A percentile compares a stretch with the other conserved stretches of the same genome.
Evolutionary conservation across 2,113 vertebrate species (phyloP).

Genomic region (Oreochromis tanganicae): DNA sequence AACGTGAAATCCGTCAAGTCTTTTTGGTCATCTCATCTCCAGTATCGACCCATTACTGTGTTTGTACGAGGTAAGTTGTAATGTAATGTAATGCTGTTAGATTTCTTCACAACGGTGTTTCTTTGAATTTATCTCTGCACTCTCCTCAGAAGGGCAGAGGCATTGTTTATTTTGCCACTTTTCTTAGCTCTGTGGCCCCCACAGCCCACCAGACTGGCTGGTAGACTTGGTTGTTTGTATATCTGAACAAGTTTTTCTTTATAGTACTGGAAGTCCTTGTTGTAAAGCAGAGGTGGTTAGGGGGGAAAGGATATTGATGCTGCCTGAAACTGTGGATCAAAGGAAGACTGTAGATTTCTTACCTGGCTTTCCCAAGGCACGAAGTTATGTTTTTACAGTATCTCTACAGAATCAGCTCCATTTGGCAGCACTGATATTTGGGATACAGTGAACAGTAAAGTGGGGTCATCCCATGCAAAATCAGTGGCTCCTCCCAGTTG

Average conservation of each 20-base stretch:
- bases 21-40: background rate
- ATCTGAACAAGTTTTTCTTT: background rate
- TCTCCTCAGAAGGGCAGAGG: background rate
- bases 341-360: background rate
- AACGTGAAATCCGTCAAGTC: background rate
- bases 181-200: background rate
- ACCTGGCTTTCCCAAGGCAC: background rate
- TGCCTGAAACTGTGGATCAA: background rate
- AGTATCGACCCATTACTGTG: background rate
- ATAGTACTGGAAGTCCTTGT: background rate
- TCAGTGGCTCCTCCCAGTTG: background rate
- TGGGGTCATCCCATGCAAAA: background rate
- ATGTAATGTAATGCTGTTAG: background rate
- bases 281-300: background rate
- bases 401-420: background rate
- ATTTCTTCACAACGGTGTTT: background rate
- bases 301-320: background rate
- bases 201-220: background rate
- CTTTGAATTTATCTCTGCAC: background rate
- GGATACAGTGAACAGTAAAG: background rate
- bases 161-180: background rate
- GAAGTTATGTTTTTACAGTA: background rate
- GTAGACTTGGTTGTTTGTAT: background rate
- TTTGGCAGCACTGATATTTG: background rate
- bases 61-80: slow-evolving; percentile 5